Evolutionary conservation across 2,888 invertebrate genomes (phyloP), one percentile per base, ranked within the genome.

Genomic region (Morpho deidamia): DNA sequence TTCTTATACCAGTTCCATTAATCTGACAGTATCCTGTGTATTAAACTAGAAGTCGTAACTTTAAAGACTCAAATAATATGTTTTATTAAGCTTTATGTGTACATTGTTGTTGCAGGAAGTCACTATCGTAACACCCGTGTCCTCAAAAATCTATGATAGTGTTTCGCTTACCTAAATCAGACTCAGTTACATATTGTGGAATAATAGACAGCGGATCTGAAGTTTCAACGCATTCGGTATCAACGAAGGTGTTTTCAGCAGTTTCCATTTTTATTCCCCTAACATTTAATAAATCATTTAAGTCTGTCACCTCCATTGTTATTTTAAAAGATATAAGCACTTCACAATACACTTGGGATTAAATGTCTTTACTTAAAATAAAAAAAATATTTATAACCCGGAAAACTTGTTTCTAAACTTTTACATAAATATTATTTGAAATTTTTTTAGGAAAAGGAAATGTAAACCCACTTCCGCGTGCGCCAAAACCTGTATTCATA

Each of bases 121-220:
- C 23, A 23, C 23, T 23, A 23, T 23, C 23, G 23, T 23, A 23
- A 23, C 23, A 23, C 23, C 23, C 23, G 37, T n/a, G 5, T 45
- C 34, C 14, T 10, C 37, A 32, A 32, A 40, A 50, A 1, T 42
- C 42, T 37, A 11, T 34, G 2, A 23, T 33, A 10, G 12, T 7
- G n/a, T 12, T 10, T 11, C 11, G 64, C 77, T 70, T 71, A 90
- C 90, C 86, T 54, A 91, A 71, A 64, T 91, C 90, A 1, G 82
- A 76, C 56, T 90, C 91, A 0, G 83, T 80, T 5, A 89, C 90
- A 57, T 89, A 91, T 53, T 90, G 87, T 2, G 84, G 82, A 35
- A 90, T 81, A n/a, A 86, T 76, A 8, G 86, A 75, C 42, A 85
- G 53, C 5, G 82, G 71, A 65, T 86, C 85, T 0, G 76, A 62